Evolutionary conservation across 2,113 vertebrate species (phyloP).

Genomic region (Seriola rivoliana): DNA sequence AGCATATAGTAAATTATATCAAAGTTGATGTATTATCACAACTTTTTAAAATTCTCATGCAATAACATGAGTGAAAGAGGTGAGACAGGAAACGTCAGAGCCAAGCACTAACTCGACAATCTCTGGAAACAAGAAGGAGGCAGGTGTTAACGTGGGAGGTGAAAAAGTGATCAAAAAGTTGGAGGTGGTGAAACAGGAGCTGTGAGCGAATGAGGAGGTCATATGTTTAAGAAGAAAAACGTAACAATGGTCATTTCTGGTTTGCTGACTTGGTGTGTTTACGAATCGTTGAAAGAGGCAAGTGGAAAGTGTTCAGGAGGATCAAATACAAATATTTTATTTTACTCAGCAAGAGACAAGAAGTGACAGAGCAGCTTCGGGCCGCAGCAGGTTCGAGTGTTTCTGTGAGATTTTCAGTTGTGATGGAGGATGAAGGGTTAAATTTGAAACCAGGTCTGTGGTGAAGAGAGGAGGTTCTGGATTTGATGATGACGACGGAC

Average conservation of each 20-base stretch:
- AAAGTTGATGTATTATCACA: slow-evolving; percentile 2
- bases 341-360: slow-evolving; percentile 33
- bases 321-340: slow-evolving; percentile 51
- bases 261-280: slow-evolving; percentile 69
- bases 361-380: slow-evolving; percentile 33
- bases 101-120: slow-evolving; percentile 69
- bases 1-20: slow-evolving; percentile 49
- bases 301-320: slow-evolving; percentile 66
- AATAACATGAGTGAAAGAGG: slow-evolving; percentile 38
- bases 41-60: slow-evolving; percentile 41
- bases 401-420: slow-evolving; percentile 26
- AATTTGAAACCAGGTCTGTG: slow-evolving; percentile 12
- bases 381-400: slow-evolving; percentile 27
- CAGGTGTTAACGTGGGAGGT: slow-evolving; percentile 47
- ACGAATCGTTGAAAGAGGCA: slow-evolving; percentile 68
- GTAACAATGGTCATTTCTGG: slow-evolving; percentile 60
- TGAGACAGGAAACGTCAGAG: slow-evolving; percentile 46
- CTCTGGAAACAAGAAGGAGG: slow-evolving; percentile 37
- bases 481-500: slow-evolving; percentile 19
- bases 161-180: slow-evolving; percentile 52
- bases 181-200: slow-evolving; percentile 35
- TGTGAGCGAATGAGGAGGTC: slow-evolving; percentile 49
- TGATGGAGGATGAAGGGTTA: slow-evolving; percentile 13
- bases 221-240: slow-evolving; percentile 18
- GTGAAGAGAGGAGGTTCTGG: slow-evolving; percentile 7